A percentile compares a stretch with the other conserved stretches of the same genome.
Conservation (phyloP, 2,888 invertebrate genomes). For the Hirudinaria manillensis region DNA sequence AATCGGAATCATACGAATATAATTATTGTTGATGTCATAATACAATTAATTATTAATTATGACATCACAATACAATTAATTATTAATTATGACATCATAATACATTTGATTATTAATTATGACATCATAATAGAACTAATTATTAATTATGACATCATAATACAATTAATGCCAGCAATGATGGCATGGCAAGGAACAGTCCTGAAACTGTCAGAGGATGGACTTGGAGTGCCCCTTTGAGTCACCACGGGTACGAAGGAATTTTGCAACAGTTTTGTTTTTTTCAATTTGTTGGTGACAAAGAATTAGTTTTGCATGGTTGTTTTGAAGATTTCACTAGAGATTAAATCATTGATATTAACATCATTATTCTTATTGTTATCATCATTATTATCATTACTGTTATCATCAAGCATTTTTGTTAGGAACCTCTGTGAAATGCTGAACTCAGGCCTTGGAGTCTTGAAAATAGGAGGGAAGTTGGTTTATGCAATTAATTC, state of each 20-base stretch:
- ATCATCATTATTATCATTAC: no score
- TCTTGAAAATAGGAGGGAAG: conserved; percentile 19
- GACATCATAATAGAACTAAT: no score
- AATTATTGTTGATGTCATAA: not conserved
- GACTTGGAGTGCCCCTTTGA: conserved; percentile 18
- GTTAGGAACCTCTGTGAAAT: conserved; percentile 19
- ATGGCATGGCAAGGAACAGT: conserved; percentile 24
- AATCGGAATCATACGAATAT: not conserved
- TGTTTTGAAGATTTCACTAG: not conserved
- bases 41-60: not conserved
- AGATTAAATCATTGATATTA: no score
- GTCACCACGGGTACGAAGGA: conserved; percentile 24
- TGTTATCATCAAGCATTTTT: not conserved
- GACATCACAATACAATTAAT: not conserved
- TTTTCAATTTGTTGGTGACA: not conserved
- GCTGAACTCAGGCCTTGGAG: conserved; percentile 26
- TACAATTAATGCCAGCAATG: conserved; percentile 18
- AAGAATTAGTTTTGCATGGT: not conserved
- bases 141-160: no score
- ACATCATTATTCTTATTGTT: no score
- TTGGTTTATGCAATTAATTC: conserved; percentile 18
- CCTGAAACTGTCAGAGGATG: conserved; percentile 20
- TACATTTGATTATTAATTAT: no score
- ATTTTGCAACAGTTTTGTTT: not conserved
- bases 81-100: no score